Conservation (phyloP, 1,140 invertebrate species). For the Dendroctonus ponderosae region DNA sequence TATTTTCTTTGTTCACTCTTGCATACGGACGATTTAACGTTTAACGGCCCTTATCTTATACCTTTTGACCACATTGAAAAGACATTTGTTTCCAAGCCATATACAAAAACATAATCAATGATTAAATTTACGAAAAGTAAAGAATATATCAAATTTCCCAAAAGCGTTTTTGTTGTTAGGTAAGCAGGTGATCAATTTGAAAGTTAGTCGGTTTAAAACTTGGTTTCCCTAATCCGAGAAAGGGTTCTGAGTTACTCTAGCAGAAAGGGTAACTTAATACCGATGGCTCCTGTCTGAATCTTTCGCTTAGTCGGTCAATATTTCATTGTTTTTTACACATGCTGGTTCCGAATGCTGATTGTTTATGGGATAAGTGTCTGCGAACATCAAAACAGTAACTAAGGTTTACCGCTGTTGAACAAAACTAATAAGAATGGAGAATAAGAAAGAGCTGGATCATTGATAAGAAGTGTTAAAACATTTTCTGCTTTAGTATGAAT, state of each 20-base stretch:
- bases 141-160: conserved; percentile 15
- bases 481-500: too few species aligned
- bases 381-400: too few species aligned
- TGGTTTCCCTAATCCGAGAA: conserved; percentile 19
- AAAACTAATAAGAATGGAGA: too few species aligned
- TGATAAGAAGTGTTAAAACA: too few species aligned
- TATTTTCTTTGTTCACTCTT: background rate
- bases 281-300: conserved; percentile 19
- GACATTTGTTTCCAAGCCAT: background rate
- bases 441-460: too few species aligned
- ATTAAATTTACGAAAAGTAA: conserved; percentile 14
- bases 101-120: conserved; percentile 12
- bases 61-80: background rate
- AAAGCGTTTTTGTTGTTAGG: conserved; percentile 23
- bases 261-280: conserved; percentile 22
- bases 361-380: too few species aligned
- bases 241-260: conserved; percentile 7
- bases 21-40: background rate
- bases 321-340: too few species aligned
- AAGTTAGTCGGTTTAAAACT: conserved; percentile 11
- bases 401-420: too few species aligned
- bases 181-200: conserved; percentile 26
- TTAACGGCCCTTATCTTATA: background rate
- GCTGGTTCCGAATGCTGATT: too few species aligned
- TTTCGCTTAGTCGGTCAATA: background rate